Base-by-base conservation (phyloP, 2,113 vertebrate species). In the Rhea americana region DNA sequence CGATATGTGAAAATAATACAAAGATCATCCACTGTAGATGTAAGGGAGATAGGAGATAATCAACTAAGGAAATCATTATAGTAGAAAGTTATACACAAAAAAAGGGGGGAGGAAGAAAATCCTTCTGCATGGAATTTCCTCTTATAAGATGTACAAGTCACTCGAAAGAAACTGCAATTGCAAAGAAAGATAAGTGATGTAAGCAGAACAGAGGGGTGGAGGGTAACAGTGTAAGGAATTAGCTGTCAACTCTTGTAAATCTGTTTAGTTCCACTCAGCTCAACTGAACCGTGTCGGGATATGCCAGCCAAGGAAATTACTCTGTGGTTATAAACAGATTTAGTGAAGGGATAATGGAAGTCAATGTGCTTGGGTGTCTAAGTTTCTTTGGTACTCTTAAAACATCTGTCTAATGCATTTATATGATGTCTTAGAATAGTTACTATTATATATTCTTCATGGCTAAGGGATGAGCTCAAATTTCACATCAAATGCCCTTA, bases 241-340 rank as follows among this genome's bases (percentile, higher is more conserved):
- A 75, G 65, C 63, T 83, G 28, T 68, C 67, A 92, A 72, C 24
- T 90, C 72, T 80, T 1, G 0, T 85, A 92, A 87, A 91, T 90
- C 85, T 89, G 2, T 85, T 92, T 74, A 78, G 87, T 87, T 92
- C 61, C 47, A 85, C 47, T 89, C 55, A 80, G 75, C 59, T 85
- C 76, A 77, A 1, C 4, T 43, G 67, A 71, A 58, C 68, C 47
- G 63, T 19, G 11, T 28, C 37, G 37, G 22, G 48, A 10, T 61
- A 28, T 81, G 62, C 51, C 79, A 94, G 65, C 17, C 80, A 91
- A 59, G 32, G 21, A 66, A 77, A 81, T 71, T 58, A 39, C 41
- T 81, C 51, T 48, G 12, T 85, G 59, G 30, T 53, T 90, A 47
- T 51, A 85, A 77, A 79, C 87, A 56, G 59, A 71, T 71, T 70